These are phyloP conservation scores for Gadus chalcogrammus DNA, from an alignment of 2,113 vertebrate species.

Conservation along the genomic window DNA sequence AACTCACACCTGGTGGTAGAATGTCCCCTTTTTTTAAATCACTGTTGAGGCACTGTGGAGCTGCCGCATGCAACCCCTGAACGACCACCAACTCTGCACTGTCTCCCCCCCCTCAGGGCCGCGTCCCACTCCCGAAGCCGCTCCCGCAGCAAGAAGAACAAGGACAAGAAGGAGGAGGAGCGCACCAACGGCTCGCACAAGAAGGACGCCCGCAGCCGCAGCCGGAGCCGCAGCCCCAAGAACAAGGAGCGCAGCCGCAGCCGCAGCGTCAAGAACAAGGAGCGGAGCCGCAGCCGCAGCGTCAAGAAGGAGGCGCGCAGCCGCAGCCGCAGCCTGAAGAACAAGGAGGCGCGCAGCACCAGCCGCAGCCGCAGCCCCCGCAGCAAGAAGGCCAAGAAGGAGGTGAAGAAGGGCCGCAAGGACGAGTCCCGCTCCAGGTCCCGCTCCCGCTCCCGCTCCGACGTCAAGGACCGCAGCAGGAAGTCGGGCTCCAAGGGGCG, in stretches of 20 bases:
- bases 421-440: conserved; percentile 80
- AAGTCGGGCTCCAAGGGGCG: conserved; percentile 63
- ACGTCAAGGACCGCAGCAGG: conserved; percentile 57
- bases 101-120: conserved; percentile 68
- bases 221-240: conserved; percentile 68
- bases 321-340: conserved; percentile 67
- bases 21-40: too few species aligned
- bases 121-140: conserved; percentile 85
- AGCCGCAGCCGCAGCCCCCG: conserved; percentile 80
- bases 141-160: conserved; percentile 72
- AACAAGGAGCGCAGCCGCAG: conserved; percentile 54
- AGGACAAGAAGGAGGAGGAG: conserved; percentile 72
- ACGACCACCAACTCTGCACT: too few species aligned
- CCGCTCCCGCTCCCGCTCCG: conserved; percentile 70
- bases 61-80: too few species aligned
- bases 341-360: conserved; percentile 70
- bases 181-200: conserved; percentile 62
- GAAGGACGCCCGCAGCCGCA: conserved; percentile 69
- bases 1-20: too few species aligned
- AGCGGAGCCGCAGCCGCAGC: conserved; percentile 66
- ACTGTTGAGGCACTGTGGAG: too few species aligned
- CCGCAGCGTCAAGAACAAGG: conserved; percentile 56
- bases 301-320: conserved; percentile 59
- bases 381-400: conserved; percentile 81
- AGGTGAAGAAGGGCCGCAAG: conserved; percentile 75